phyloP scores from a whole-genome alignment of 2,888 invertebrate species.

The Sericinus montela region DNA sequence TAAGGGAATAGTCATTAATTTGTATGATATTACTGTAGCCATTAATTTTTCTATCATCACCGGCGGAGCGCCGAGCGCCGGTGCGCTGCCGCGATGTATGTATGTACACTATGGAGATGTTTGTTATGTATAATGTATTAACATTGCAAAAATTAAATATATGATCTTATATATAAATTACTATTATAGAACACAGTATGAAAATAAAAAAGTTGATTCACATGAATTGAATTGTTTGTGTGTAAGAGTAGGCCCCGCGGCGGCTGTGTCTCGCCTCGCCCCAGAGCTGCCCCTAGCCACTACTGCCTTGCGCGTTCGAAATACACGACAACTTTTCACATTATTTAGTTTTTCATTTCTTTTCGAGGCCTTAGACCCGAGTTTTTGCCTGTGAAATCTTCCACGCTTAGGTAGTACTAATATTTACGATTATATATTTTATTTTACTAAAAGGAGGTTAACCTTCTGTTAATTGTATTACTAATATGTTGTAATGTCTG shows the following conservation, averaged over 20 bases:
- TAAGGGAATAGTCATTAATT: conserved; percentile 80
- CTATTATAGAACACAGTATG: conserved; percentile 79
- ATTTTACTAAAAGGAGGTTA: conserved; percentile 23
- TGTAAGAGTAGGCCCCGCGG: conserved; percentile 50
- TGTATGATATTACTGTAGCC: conserved; percentile 79
- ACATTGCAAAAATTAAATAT: conserved; percentile 77
- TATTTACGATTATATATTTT: conserved; percentile 24
- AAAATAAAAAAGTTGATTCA: conserved; percentile 77
- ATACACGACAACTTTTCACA: conserved; percentile 70
- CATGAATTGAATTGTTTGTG: conserved; percentile 73
- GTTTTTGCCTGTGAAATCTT: conserved; percentile 8
- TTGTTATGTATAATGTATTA: conserved; percentile 79
- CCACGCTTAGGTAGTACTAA: conserved; percentile 19
- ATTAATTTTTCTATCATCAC: conserved; percentile 76
- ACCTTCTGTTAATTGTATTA: conserved; percentile 22
- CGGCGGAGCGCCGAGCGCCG: conserved; percentile 42
- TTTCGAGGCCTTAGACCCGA: conserved; percentile 26
- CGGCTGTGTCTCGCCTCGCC: conserved; percentile 27
- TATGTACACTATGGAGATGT: conserved; percentile 75
- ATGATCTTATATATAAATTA: conserved; percentile 78
- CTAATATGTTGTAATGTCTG: conserved; percentile 32
- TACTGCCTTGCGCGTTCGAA: conserved; percentile 61
- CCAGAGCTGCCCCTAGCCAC: conserved; percentile 42
- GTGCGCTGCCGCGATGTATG: conserved; percentile 54
- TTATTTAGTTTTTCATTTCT: conserved; percentile 67